Evolutionary conservation across 1,140 invertebrate species (phyloP).

Genomic region (Galleria mellonella): DNA sequence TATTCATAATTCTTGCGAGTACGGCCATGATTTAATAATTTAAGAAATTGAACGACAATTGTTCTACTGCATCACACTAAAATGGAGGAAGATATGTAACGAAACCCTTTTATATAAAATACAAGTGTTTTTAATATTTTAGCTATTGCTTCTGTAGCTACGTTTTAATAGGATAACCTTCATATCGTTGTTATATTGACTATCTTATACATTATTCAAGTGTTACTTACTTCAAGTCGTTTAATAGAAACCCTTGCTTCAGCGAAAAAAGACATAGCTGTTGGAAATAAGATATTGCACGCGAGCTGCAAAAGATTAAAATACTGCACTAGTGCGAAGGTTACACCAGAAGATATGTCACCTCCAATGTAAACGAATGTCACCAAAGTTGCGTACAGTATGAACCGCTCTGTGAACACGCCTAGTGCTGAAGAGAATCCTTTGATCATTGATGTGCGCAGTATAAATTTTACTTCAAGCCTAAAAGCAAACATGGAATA

Average conservation of each 20-base stretch:
- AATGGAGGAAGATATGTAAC: too few species aligned
- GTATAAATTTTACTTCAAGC: slow-evolving; percentile 80
- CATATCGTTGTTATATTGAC: too few species aligned
- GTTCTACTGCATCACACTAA: too few species aligned
- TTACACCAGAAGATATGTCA: slow-evolving; percentile 78
- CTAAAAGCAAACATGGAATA: slow-evolving; percentile 46
- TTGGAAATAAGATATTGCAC: slow-evolving; percentile 83
- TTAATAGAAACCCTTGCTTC: slow-evolving; percentile 80
- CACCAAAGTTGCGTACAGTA: slow-evolving; percentile 82
- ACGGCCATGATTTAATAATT: too few species aligned
- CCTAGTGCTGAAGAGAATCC: slow-evolving; percentile 80
- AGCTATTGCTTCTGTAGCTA: too few species aligned
- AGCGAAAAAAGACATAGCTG: slow-evolving; percentile 76
- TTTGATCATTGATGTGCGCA: slow-evolving; percentile 80
- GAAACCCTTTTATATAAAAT: too few species aligned
- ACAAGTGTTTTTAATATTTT: too few species aligned
- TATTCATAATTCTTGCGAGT: too few species aligned
- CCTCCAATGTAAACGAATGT: slow-evolving; percentile 79
- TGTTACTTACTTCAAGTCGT: slow-evolving; percentile 73
- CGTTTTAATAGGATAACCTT: too few species aligned
- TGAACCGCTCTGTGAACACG: slow-evolving; percentile 81
- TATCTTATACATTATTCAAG: too few species aligned
- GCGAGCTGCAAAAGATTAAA: slow-evolving; percentile 83
- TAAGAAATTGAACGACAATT: too few species aligned
- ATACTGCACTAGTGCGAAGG: slow-evolving; percentile 84